These are phyloP conservation scores for Chloropsis hardwickii DNA, from an alignment of 2,113 vertebrate species.

Conservation along the genomic window DNA sequence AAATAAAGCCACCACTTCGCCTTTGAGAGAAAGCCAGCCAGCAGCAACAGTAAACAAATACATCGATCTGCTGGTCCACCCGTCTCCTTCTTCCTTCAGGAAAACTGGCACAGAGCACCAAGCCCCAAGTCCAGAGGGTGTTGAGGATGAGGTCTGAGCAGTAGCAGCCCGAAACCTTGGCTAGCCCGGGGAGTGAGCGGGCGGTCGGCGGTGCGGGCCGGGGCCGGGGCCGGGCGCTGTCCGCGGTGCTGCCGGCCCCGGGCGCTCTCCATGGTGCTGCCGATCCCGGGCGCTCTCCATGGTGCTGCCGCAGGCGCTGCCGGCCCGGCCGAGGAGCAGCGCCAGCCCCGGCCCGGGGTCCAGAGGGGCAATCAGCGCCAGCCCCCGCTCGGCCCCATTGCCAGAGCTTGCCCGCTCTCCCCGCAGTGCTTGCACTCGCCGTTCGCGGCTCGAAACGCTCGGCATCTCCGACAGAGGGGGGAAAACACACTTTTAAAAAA, in stretches of 20 bases:
- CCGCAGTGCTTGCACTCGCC: background rate
- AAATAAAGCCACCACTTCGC: background rate
- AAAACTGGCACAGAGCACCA: background rate
- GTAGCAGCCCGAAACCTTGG: background rate
- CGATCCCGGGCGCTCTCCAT: background rate
- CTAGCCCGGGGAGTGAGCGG: accelerated
- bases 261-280: background rate
- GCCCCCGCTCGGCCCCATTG: background rate
- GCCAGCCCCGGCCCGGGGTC: too few relatives aligned
- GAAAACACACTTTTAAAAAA: accelerated
- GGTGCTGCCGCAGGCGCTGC: background rate
- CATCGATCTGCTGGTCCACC: background rate
- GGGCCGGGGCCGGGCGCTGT: background rate
- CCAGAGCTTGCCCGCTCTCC: background rate
- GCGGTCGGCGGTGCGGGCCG: accelerated
- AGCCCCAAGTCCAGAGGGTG: background rate
- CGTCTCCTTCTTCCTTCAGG: background rate
- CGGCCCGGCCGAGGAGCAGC: accelerated
- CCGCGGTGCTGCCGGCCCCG: background rate
- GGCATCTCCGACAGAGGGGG: background rate
- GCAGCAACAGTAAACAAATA: background rate
- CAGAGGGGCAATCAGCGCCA: too few relatives aligned
- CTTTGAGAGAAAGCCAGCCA: background rate
- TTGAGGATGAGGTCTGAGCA: background rate
- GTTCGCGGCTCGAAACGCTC: background rate